Evolutionary conservation across 1,140 invertebrate genomes (phyloP).

Genomic region (Bombus difficillimus): DNA sequence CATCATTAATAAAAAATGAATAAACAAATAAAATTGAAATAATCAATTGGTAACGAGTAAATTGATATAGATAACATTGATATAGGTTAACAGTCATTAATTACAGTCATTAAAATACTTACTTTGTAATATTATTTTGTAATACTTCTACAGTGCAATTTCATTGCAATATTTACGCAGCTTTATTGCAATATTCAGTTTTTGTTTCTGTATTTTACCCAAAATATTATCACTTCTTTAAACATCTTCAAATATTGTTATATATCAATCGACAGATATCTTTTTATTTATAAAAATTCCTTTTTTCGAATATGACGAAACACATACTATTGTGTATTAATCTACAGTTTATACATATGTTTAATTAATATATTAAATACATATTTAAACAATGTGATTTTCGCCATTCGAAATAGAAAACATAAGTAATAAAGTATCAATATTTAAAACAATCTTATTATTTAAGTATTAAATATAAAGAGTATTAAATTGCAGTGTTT

Average conservation of each 20-base stretch:
- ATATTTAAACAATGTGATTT: neutral
- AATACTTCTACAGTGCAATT: conserved; percentile 2
- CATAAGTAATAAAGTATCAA: neutral
- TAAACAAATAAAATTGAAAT: neutral
- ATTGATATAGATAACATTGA: neutral
- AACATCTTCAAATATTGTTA: neutral
- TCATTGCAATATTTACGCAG: neutral
- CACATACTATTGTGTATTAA: neutral
- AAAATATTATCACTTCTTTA: neutral
- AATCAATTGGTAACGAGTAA: neutral
- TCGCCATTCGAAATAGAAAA: neutral
- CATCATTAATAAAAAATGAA: neutral
- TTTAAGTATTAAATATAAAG: too few species aligned
- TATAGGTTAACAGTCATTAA: neutral
- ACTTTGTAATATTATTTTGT: neutral
- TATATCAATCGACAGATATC: neutral
- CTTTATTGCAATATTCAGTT: neutral
- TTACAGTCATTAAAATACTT: neutral
- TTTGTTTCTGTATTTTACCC: neutral
- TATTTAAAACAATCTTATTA: neutral
- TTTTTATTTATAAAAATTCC: neutral
- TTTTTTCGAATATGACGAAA: neutral
- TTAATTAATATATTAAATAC: neutral
- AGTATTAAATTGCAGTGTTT: too few species aligned
- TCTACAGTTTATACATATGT: neutral